phyloP scores from a whole-genome alignment of 2,888 invertebrate species.

The Steinernema carpocapsae region DNA sequence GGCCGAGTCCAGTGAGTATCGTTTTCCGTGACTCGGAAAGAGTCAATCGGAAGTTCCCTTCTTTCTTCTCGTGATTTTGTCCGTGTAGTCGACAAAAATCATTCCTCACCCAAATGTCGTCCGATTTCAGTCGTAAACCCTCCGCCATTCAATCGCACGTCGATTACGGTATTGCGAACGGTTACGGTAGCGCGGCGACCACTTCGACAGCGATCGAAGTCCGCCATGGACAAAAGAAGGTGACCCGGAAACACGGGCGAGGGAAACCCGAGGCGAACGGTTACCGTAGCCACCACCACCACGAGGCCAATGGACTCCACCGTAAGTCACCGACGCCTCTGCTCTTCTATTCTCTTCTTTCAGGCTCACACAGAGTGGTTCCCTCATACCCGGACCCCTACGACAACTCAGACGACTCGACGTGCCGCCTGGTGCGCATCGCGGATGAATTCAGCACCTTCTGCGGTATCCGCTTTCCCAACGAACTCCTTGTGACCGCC shows the following conservation, averaged over 20 bases:
- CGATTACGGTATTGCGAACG: conserved; percentile 33
- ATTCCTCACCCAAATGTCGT: too few relatives aligned
- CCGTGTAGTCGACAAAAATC: too few relatives aligned
- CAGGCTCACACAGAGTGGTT: conserved; percentile 14
- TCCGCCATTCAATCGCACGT: conserved; percentile 26
- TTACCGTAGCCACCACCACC: conserved; percentile 9
- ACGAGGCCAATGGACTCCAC: conserved; percentile 12
- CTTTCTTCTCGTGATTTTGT: too few relatives aligned
- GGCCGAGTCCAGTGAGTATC: too few relatives aligned
- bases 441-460: conserved; percentile 18
- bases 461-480: conserved; percentile 19
- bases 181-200: conserved; percentile 17
- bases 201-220: conserved; percentile 18
- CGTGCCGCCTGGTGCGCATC: conserved; percentile 24
- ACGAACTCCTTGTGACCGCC: conserved; percentile 27
- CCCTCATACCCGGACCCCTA: not conserved
- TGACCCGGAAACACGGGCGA: not conserved
- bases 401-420: conserved; percentile 7
- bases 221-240: not conserved
- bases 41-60: too few relatives aligned
- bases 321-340: not conserved
- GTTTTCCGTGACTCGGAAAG: not conserved
- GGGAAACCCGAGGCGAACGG: not conserved
- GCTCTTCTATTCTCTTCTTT: not conserved
- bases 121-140: not conserved